Evolutionary conservation across 1,140 invertebrate genomes (phyloP).

Genomic region (Sitobion miscanthi): DNA sequence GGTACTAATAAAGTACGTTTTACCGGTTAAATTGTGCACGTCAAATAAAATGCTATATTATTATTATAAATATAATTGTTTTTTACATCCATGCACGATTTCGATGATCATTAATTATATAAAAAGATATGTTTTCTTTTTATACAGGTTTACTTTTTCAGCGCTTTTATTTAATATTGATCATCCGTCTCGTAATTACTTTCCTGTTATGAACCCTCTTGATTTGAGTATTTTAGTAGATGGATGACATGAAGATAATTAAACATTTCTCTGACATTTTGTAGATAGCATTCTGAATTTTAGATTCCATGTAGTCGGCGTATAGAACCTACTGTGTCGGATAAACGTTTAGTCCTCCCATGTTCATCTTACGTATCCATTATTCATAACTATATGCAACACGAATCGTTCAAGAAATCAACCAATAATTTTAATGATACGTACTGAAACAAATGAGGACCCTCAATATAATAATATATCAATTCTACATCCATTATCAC

Average conservation of each 20-base stretch:
- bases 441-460: background rate
- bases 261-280: background rate
- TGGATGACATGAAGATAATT: background rate
- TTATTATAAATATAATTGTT: background rate
- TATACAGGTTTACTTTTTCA: background rate
- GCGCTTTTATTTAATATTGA: background rate
- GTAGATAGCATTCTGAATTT: background rate
- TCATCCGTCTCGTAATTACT: background rate
- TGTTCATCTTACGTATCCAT: background rate
- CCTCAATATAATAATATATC: background rate
- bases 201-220: background rate
- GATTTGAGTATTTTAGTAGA: background rate
- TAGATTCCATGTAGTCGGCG: too few species aligned
- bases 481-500: background rate
- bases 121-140: background rate
- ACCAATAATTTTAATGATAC: background rate
- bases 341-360: background rate
- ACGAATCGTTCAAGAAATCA: background rate
- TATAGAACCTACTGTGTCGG: background rate
- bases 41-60: background rate
- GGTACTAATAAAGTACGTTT: background rate
- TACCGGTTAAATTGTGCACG: background rate
- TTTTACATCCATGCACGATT: background rate
- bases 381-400: background rate
- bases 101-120: background rate